Percentiles rank a stretch among this genome's conserved stretches.
Evolutionary conservation across 1,140 invertebrate genomes (phyloP).

Genomic region (Drosophila quadrilineata): DNA sequence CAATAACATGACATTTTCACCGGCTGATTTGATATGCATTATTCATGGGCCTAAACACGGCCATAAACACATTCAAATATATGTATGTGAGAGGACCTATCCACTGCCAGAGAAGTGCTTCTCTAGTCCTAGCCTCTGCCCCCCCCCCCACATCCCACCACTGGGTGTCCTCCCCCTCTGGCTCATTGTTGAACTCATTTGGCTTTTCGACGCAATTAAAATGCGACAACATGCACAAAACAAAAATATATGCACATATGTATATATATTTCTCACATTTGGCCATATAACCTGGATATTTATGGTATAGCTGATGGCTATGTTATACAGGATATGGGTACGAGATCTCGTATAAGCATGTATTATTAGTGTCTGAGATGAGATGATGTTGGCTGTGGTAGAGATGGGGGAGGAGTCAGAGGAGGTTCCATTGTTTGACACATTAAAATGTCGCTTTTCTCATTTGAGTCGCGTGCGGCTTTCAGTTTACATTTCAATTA

Average conservation of each 20-base stretch:
- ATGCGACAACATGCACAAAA: conserved; percentile 39
- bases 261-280: conserved; percentile 48
- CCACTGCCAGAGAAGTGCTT: too few species aligned
- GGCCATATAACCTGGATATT: conserved; percentile 16
- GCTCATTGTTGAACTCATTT: conserved; percentile 42
- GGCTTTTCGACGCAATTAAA: conserved; percentile 70
- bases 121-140: too few species aligned
- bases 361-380: conserved; percentile 1
- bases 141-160: too few species aligned
- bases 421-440: conserved; percentile 53
- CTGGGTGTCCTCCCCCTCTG: not conserved
- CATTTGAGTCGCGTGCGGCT: conserved; percentile 68
- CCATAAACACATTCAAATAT: conserved; percentile 63
- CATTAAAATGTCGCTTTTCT: conserved; percentile 69
- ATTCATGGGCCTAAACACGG: conserved; percentile 52
- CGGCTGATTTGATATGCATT: conserved; percentile 61
- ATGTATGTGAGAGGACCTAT: too few species aligned
- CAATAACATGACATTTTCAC: conserved; percentile 23
- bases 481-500: conserved; percentile 76
- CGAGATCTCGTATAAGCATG: too few species aligned
- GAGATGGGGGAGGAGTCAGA: not conserved
- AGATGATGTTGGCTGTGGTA: not conserved
- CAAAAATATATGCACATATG: too few species aligned
- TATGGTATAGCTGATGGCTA: too few species aligned
- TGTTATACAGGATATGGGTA: too few species aligned